Evolutionary conservation across 2,797 vertebrate species (phyloP).

Genomic region (Epinephelus awoara): DNA sequence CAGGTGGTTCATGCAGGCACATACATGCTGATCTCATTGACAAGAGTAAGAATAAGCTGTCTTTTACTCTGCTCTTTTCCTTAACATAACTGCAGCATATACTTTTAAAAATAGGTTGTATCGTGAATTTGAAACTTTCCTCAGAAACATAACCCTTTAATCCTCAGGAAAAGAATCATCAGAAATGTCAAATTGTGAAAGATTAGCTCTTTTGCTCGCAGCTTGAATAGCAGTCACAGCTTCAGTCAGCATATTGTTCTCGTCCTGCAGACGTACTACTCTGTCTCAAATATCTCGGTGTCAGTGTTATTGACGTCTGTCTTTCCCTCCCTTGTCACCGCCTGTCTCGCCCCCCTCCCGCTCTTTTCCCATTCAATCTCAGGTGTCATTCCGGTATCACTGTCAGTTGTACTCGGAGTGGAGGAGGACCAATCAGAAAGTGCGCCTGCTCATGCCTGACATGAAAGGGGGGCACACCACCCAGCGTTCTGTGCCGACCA

Average conservation of each 20-base stretch:
- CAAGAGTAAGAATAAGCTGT: slow-evolving; percentile 1
- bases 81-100: slow-evolving; percentile 3
- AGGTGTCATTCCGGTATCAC: slow-evolving; percentile 98
- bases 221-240: not conserved
- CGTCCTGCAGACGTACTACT: slow-evolving; percentile 12
- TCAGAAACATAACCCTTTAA: slow-evolving; percentile 1
- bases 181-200: slow-evolving; percentile 20
- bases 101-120: slow-evolving; percentile 26
- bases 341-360: not conserved
- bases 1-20: slow-evolving; percentile 19
- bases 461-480: slow-evolving; percentile 87
- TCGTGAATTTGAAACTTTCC: slow-evolving; percentile 1
- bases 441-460: slow-evolving; percentile 92
- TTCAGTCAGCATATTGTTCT: slow-evolving; percentile 9
- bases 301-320: slow-evolving; percentile 46
- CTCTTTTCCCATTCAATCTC: slow-evolving; percentile 38
- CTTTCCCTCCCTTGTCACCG: slow-evolving; percentile 29
- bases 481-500: slow-evolving; percentile 90
- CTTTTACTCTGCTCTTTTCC: slow-evolving; percentile 12
- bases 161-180: not conserved
- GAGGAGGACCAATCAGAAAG: slow-evolving; percentile 98
- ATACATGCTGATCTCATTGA: slow-evolving; percentile 11
- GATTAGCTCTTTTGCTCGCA: not conserved
- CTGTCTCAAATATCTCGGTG: slow-evolving; percentile 44
- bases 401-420: slow-evolving; percentile 99